A percentile compares a stretch with the other conserved stretches of the same genome.
Evolutionary conservation across 30 jellyfish, hydroid and myxozoan species (phyloP).

Genomic region (Clytia hemisphaerica): DNA sequence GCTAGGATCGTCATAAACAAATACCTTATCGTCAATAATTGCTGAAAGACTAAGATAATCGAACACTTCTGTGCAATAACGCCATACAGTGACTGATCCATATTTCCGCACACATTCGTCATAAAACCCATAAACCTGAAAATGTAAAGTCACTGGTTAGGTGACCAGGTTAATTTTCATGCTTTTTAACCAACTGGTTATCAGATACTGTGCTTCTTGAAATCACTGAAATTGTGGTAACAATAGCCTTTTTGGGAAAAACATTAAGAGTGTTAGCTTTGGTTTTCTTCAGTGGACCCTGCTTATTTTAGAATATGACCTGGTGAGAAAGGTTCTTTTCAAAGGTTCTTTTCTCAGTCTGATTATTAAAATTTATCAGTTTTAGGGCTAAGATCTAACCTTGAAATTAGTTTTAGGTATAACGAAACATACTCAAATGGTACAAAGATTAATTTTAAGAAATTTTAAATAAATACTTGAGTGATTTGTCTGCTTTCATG

Average conservation of each 20-base stretch:
- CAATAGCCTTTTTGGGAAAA: too few species aligned
- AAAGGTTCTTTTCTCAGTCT: too few species aligned
- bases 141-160: neutral
- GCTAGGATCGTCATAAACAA: neutral
- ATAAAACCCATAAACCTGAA: constrained; percentile 94
- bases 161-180: neutral
- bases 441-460: neutral
- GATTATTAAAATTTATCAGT: too few species aligned
- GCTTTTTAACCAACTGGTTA: neutral
- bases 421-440: neutral
- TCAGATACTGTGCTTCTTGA: too few species aligned
- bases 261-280: too few species aligned
- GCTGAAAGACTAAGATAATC: constrained; percentile 97
- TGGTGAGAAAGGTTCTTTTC: too few species aligned
- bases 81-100: constrained; percentile 97
- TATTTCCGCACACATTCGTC: constrained; percentile 98
- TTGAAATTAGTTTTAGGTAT: too few species aligned
- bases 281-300: too few species aligned
- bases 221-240: too few species aligned
- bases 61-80: constrained; percentile 96
- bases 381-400: too few species aligned
- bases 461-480: constrained; percentile 42
- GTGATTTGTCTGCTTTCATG: constrained; percentile 98
- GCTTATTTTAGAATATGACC: too few species aligned
- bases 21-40: constrained; percentile 90